These are phyloP conservation scores for Crioceris asparagi DNA, from an alignment of 2,888 invertebrate genomes.

Conservation along the genomic window DNA sequence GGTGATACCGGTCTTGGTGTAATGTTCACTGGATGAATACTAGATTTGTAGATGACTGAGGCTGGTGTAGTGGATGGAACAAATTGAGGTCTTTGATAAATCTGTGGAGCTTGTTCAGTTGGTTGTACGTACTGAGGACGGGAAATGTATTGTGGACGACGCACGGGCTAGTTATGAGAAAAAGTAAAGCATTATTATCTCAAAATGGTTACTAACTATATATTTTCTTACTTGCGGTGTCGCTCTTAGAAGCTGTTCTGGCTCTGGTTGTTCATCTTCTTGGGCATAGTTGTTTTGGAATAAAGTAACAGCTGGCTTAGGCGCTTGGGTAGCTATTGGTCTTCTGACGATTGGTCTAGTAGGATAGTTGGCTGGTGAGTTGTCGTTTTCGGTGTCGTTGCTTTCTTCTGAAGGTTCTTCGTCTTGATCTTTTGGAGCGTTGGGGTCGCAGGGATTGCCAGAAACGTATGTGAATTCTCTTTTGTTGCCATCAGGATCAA, in stretches of 20 bases:
- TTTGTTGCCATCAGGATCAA: slow-evolving; percentile 78
- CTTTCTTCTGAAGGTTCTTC: slow-evolving; percentile 37
- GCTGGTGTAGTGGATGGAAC: slow-evolving; percentile 43
- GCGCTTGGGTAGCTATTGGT: slow-evolving; percentile 35
- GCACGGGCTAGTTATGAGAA: slow-evolving; percentile 24
- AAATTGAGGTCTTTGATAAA: slow-evolving; percentile 31
- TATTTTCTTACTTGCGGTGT: slow-evolving; percentile 27
- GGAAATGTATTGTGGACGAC: slow-evolving; percentile 33
- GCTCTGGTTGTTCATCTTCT: slow-evolving; percentile 48
- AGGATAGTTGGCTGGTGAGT: slow-evolving; percentile 55
- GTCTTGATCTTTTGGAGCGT: slow-evolving; percentile 59
- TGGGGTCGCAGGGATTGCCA: slow-evolving; percentile 77
- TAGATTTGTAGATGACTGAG: slow-evolving; percentile 33
- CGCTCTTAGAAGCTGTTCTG: slow-evolving; percentile 38
- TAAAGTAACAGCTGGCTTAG: slow-evolving; percentile 49
- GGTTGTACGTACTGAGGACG: slow-evolving; percentile 31
- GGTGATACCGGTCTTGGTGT: slow-evolving; percentile 43
- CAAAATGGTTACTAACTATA: background rate
- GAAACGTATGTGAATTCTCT: slow-evolving; percentile 79
- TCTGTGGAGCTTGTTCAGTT: too few species aligned
- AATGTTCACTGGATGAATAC: slow-evolving; percentile 46
- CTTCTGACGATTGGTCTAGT: slow-evolving; percentile 39
- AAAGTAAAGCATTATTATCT: slow-evolving; percentile 2
- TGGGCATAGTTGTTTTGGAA: slow-evolving; percentile 64
- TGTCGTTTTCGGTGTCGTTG: slow-evolving; percentile 44